A percentile compares a stretch with the other conserved stretches of the same genome.
These are phyloP conservation scores for Tiaroga cobitis DNA, from an alignment of 2,797 vertebrate species.

Conservation along the genomic window DNA sequence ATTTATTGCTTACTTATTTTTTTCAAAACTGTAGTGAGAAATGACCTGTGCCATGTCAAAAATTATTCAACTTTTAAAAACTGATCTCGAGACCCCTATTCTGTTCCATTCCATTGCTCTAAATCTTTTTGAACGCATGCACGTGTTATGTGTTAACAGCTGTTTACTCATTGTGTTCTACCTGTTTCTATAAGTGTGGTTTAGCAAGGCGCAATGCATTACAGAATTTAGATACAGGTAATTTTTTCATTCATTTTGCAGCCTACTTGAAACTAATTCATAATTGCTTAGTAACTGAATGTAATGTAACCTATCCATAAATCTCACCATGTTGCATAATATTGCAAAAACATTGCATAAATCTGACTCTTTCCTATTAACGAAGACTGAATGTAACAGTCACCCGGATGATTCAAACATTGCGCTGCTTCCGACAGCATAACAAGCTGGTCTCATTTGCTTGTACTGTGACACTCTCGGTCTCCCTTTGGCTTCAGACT, in stretches of 20 bases:
- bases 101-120: background rate
- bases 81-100: background rate
- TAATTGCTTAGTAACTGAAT: background rate
- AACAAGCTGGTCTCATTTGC: conserved; percentile 47
- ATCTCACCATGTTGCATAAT: conserved; percentile 1
- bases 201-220: background rate
- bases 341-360: conserved; percentile 1
- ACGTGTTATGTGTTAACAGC: background rate
- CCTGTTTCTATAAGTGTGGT: background rate
- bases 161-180: background rate
- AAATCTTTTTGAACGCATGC: background rate
- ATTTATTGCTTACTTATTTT: background rate
- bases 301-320: conserved; percentile 1
- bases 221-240: background rate
- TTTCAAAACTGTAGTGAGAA: background rate
- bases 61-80: background rate
- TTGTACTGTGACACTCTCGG: conserved; percentile 47
- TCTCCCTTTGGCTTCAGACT: conserved; percentile 44
- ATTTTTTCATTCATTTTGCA: background rate
- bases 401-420: background rate
- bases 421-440: background rate
- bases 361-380: background rate
- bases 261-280: conserved; percentile 4
- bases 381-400: background rate
- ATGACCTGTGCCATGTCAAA: background rate